Conservation (phyloP, 2,888 invertebrate genomes). For the Philereme vetulata region DNA sequence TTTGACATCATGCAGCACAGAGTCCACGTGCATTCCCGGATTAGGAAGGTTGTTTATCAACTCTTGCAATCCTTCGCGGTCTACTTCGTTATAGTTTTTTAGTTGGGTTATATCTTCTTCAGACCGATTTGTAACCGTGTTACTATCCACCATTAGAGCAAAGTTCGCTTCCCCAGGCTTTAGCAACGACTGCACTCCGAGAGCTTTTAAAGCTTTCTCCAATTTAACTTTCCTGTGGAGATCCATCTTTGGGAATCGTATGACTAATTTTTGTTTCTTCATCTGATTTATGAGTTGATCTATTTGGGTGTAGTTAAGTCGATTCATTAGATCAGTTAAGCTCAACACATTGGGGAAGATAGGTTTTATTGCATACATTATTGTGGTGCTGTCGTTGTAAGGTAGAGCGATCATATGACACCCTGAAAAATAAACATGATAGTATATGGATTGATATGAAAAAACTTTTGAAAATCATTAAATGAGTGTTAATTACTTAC, state of each 20-base stretch:
- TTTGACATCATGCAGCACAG: slow-evolving; percentile 86
- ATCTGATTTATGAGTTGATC: slow-evolving; percentile 76
- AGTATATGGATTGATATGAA: too few relatives aligned
- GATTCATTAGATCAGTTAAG: slow-evolving; percentile 74
- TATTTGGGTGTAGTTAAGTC: slow-evolving; percentile 75
- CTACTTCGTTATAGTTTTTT: slow-evolving; percentile 41
- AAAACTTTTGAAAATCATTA: not conserved
- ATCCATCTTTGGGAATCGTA: slow-evolving; percentile 89
- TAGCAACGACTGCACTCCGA: slow-evolving; percentile 87
- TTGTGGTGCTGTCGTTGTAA: slow-evolving; percentile 86
- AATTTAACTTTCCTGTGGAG: slow-evolving; percentile 84
- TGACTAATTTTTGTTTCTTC: slow-evolving; percentile 73
- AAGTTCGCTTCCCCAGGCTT: slow-evolving; percentile 85
- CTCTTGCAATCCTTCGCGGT: slow-evolving; percentile 43
- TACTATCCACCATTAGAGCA: slow-evolving; percentile 82
- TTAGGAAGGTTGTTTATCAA: slow-evolving; percentile 69
- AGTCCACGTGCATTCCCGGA: slow-evolving; percentile 85
- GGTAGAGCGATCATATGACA: slow-evolving; percentile 87
- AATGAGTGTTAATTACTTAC: slow-evolving; percentile 44
- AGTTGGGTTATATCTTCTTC: slow-evolving; percentile 56
- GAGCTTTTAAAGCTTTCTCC: slow-evolving; percentile 74
- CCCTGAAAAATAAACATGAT: slow-evolving; percentile 54
- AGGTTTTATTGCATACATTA: slow-evolving; percentile 88
- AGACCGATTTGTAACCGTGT: slow-evolving; percentile 45
- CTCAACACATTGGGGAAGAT: slow-evolving; percentile 60